phyloP scores from a whole-genome alignment of 2,113 vertebrate genomes.

The Sander vitreus region DNA sequence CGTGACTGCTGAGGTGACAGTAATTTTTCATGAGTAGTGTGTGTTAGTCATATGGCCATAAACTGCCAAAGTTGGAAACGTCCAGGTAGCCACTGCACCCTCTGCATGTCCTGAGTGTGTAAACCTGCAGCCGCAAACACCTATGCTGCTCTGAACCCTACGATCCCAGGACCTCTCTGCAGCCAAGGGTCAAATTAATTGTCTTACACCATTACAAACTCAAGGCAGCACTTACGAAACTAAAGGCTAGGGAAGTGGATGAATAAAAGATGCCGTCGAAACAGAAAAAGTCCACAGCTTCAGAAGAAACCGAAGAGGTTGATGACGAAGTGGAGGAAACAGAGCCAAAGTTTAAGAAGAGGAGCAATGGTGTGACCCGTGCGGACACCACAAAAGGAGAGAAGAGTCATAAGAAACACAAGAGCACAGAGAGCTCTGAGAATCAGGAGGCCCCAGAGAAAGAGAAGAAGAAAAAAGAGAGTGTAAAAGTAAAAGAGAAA shows the following conservation, averaged over 20 bases:
- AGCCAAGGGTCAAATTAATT: conserved; percentile 82
- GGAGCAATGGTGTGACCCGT: conserved; percentile 42
- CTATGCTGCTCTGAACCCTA: conserved; percentile 41
- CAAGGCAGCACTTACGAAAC: conserved; percentile 77
- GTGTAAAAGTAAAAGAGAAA: conserved; percentile 58
- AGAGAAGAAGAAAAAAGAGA: conserved; percentile 58
- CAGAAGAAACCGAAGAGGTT: conserved; percentile 81
- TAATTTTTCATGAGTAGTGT: conserved; percentile 88
- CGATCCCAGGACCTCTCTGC: conserved; percentile 41
- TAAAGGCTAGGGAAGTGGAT: conserved; percentile 82
- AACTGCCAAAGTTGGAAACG: conserved; percentile 52
- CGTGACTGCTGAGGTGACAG: conserved; percentile 80
- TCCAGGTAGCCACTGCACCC: conserved; percentile 36
- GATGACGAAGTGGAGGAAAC: conserved; percentile 79
- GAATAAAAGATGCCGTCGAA: conserved; percentile 92
- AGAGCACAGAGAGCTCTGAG: conserved; percentile 39
- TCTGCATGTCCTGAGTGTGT: conserved; percentile 37
- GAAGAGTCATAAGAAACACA: conserved; percentile 67
- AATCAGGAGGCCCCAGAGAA: conserved; percentile 47
- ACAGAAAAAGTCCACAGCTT: conserved; percentile 86
- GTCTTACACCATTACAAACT: conserved; percentile 82
- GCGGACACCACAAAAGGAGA: conserved; percentile 59
- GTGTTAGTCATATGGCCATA: conserved; percentile 69
- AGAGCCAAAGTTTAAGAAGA: conserved; percentile 72
- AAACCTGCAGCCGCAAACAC: conserved; percentile 17